Evolutionary conservation across 2,797 vertebrate genomes (phyloP).

Genomic region (Acrossocheilus fasciatus): DNA sequence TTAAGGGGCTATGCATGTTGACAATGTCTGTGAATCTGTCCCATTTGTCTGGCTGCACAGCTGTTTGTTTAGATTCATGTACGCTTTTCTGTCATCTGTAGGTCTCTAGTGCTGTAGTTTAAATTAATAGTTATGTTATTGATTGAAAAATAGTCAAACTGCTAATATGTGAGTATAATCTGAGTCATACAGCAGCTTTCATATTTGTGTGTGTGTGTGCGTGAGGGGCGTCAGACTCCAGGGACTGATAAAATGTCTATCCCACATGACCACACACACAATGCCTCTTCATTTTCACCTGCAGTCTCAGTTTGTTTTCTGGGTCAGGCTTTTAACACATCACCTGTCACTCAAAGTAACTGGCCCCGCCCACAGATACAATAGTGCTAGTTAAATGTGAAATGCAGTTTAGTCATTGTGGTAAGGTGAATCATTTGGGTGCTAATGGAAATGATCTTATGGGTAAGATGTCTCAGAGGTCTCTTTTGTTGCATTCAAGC

Average conservation of each 20-base stretch:
- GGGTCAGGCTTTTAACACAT: not conserved
- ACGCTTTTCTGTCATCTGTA: not conserved
- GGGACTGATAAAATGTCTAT: conserved; percentile 11
- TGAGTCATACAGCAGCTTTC: not conserved
- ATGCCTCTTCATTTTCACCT: not conserved
- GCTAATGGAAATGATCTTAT: not conserved
- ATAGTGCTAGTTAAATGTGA: not conserved
- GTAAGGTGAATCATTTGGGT: not conserved
- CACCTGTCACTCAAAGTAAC: not conserved
- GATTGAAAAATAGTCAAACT: not conserved
- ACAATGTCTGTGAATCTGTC: not conserved
- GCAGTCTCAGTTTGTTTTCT: not conserved
- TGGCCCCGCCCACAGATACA: not conserved
- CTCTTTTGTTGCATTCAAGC: not conserved
- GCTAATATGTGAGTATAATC: not conserved
- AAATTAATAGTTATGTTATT: not conserved
- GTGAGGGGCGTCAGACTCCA: conserved; percentile 50
- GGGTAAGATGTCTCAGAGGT: not conserved
- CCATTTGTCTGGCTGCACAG: conserved; percentile 1
- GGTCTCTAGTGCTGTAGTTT: not conserved
- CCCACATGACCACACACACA: not conserved
- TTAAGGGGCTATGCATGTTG: conserved; percentile 35
- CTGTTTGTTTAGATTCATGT: conserved; percentile 24
- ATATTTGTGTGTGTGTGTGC: not conserved
- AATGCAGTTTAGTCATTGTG: not conserved